Conservation (phyloP, 2,888 invertebrate species). For the Parapristionchus giblindavisi region DNA sequence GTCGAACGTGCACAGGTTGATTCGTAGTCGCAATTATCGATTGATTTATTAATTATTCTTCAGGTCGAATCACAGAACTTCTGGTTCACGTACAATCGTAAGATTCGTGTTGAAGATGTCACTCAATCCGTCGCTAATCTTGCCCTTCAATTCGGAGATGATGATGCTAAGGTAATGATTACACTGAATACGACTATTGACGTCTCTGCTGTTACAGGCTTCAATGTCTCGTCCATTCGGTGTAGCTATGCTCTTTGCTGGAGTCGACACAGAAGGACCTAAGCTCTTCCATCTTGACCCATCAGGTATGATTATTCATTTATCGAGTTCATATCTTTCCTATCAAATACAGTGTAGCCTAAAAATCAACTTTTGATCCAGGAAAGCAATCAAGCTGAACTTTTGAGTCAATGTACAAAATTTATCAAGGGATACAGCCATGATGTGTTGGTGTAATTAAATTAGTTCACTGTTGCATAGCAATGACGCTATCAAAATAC, state of each 20-base stretch:
- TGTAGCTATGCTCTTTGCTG: slow-evolving; percentile 95
- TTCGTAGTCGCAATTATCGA: background rate
- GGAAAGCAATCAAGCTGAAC: too few species aligned
- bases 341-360: too few species aligned
- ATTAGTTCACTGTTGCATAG: too few species aligned
- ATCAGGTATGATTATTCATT: slow-evolving; percentile 59
- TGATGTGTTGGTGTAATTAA: too few species aligned
- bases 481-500: too few species aligned
- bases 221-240: slow-evolving; percentile 92
- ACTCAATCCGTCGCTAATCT: slow-evolving; percentile 97
- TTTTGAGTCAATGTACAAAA: too few species aligned
- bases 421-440: too few species aligned
- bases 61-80: slow-evolving; percentile 77
- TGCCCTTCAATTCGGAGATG: slow-evolving; percentile 99
- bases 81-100: slow-evolving; percentile 69
- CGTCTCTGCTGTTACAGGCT: slow-evolving; percentile 68
- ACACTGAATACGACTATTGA: background rate
- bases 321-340: too few species aligned
- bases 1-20: slow-evolving; percentile 88
- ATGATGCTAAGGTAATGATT: slow-evolving; percentile 81
- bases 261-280: slow-evolving; percentile 86
- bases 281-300: slow-evolving; percentile 88
- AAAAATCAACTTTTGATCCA: too few species aligned
- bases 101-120: slow-evolving; percentile 84
- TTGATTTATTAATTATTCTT: background rate